Conservation (phyloP, 2,113 vertebrate species). For the Cyprinodon variegatus region DNA sequence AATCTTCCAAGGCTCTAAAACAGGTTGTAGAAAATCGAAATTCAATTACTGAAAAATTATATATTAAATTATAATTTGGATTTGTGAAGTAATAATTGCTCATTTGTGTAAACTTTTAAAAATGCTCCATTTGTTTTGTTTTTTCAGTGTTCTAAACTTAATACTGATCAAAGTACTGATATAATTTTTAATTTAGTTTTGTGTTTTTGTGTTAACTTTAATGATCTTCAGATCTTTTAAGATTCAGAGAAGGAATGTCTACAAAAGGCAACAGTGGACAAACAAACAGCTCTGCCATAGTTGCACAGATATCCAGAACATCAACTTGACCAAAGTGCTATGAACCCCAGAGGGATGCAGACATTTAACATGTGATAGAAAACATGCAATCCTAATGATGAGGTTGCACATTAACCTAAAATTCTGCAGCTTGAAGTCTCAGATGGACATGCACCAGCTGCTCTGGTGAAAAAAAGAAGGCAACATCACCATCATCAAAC, state of each 20-base stretch:
- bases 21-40: neutral
- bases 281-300: neutral
- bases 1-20: neutral
- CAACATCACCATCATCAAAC: neutral
- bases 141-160: neutral
- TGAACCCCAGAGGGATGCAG: neutral
- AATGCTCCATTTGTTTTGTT: neutral
- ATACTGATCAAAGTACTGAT: neutral
- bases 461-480: neutral
- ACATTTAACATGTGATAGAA: neutral
- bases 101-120: neutral
- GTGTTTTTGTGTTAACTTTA: neutral
- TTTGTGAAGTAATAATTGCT: neutral
- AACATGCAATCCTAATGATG: too few species aligned
- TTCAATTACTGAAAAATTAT: neutral
- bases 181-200: neutral
- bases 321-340: neutral
- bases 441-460: neutral
- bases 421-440: neutral
- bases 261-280: neutral
- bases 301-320: neutral
- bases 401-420: neutral
- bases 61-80: neutral
- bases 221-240: neutral
- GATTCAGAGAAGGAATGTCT: neutral